Evolutionary conservation across 2,113 vertebrate genomes (phyloP).

Genomic region (Tapirus terrestris): DNA sequence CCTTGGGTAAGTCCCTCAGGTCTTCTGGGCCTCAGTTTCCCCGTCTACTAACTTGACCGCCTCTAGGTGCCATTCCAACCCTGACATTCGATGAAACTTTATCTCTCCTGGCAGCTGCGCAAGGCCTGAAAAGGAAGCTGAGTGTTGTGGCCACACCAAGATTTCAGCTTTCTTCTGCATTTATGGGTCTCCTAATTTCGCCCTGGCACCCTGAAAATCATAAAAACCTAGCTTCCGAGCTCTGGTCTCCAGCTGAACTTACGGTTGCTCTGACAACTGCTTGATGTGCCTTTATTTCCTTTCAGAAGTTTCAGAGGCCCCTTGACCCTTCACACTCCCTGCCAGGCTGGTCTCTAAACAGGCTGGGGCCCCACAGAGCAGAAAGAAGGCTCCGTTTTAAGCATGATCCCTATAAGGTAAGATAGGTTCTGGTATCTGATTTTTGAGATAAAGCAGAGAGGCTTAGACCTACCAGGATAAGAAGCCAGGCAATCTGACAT

Average conservation of each 20-base stretch:
- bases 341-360: slow-evolving; percentile 26
- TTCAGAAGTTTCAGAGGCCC: slow-evolving; percentile 35
- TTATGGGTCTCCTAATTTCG: neutral
- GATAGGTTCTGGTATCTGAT: slow-evolving; percentile 8
- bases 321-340: slow-evolving; percentile 2
- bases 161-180: slow-evolving; percentile 27
- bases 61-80: slow-evolving; percentile 31
- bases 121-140: slow-evolving; percentile 43
- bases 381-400: slow-evolving; percentile 39
- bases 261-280: slow-evolving; percentile 29
- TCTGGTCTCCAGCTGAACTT: neutral
- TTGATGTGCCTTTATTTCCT: neutral
- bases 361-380: neutral
- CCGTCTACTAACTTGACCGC: neutral
- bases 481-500: slow-evolving; percentile 47
- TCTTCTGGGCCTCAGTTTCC: slow-evolving; percentile 47
- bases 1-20: neutral
- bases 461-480: slow-evolving; percentile 38
- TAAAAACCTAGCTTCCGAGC: neutral
- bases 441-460: slow-evolving; percentile 54
- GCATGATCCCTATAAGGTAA: slow-evolving; percentile 21
- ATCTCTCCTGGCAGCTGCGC: slow-evolving; percentile 3
- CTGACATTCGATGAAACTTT: neutral
- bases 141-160: neutral
- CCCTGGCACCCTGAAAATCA: slow-evolving; percentile 4